Conservation (phyloP, 2,113 vertebrate species). For the Callorhinus ursinus region DNA sequence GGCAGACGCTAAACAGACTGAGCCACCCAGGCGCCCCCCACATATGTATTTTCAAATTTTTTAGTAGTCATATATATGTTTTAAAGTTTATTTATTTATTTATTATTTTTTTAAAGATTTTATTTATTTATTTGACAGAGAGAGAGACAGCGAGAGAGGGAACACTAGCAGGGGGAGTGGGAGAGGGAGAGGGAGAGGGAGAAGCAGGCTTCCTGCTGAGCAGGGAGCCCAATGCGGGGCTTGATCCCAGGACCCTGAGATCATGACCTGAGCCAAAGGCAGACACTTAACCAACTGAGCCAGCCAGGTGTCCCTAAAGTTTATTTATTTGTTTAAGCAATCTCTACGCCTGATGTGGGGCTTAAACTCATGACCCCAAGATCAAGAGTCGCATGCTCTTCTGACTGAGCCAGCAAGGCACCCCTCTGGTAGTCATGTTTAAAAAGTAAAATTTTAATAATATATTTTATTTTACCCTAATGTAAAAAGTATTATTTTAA, state of each 20-base stretch:
- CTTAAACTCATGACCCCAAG: neutral
- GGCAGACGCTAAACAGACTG: no score
- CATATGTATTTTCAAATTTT: neutral
- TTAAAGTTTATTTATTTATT: neutral
- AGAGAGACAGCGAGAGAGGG: no score
- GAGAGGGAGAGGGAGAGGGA: no score
- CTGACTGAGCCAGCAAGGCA: neutral
- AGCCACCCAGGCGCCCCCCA: neutral
- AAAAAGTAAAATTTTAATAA: neutral
- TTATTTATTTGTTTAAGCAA: neutral
- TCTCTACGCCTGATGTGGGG: neutral
- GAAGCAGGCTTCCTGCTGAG: no score
- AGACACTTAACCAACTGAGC: no score
- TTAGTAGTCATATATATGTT: neutral
- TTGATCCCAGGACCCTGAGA: no score
- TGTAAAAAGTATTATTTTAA: slow-evolving; percentile 7
- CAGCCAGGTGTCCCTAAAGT: neutral
- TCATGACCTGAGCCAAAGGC: no score
- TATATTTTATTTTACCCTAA: slow-evolving; percentile 12
- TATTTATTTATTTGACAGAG: no score
- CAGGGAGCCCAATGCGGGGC: no score
- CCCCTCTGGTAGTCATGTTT: neutral
- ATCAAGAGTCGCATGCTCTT: neutral
- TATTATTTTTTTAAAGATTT: neutral
- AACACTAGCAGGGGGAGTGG: no score